A percentile compares a stretch with the other conserved stretches of the same genome.
These are phyloP conservation scores for Tychaedon coryphoeus DNA, from an alignment of 2,113 vertebrate species.

Conservation along the genomic window DNA sequence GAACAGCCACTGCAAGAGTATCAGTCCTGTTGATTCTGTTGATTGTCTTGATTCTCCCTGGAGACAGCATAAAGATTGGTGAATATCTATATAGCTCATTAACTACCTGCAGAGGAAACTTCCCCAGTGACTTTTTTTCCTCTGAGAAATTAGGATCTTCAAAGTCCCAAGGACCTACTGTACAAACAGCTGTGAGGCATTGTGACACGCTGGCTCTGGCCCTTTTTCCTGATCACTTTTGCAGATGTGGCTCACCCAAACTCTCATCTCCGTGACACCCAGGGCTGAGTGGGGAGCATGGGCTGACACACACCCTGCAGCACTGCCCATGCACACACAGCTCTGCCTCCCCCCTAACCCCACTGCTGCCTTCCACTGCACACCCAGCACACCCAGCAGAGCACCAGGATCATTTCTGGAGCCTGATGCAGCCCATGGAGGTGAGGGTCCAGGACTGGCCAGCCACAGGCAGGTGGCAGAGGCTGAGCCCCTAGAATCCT, in stretches of 20 bases:
- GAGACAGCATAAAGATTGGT: background rate
- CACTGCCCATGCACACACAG: accelerated
- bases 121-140: background rate
- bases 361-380: background rate
- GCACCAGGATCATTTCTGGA: background rate
- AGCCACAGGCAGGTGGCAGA: background rate
- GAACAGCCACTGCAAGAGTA: background rate
- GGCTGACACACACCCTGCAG: background rate
- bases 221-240: background rate
- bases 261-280: accelerated
- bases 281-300: accelerated
- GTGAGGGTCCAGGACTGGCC: accelerated
- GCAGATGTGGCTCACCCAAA: background rate
- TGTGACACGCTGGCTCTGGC: accelerated
- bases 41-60: background rate
- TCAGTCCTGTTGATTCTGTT: background rate
- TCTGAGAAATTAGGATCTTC: background rate
- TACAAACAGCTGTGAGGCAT: background rate
- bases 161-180: background rate
- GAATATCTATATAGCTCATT: background rate
- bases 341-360: background rate
- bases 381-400: background rate
- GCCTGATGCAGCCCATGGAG: background rate
- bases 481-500: background rate
- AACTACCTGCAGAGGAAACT: background rate